These are phyloP conservation scores for Cyanoderma ruficeps DNA, from an alignment of 2,113 vertebrate genomes.

Conservation along the genomic window DNA sequence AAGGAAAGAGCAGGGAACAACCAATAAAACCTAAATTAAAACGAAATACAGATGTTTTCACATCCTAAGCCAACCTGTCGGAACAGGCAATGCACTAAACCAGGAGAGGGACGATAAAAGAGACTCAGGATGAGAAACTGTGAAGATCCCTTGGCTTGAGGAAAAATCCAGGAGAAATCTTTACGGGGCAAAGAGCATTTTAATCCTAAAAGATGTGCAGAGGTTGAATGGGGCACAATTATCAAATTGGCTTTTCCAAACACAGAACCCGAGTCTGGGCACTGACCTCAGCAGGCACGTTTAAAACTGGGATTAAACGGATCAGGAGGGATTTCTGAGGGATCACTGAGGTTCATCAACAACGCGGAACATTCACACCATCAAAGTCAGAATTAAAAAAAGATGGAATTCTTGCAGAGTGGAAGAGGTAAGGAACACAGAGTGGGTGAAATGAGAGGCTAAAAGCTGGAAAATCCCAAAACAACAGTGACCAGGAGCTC, in stretches of 20 bases:
- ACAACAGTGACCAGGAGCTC: neutral
- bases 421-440: neutral
- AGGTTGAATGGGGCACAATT: neutral
- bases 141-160: neutral
- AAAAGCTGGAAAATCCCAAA: neutral
- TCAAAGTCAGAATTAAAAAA: neutral
- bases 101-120: neutral
- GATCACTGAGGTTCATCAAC: neutral
- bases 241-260: neutral
- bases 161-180: rapidly evolving
- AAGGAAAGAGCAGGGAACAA: neutral
- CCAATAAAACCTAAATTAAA: neutral
- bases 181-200: neutral
- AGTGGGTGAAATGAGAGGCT: no score
- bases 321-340: neutral
- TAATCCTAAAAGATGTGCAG: neutral
- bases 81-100: rapidly evolving
- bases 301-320: neutral
- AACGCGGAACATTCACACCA: rapidly evolving
- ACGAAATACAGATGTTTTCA: neutral
- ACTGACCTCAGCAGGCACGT: neutral
- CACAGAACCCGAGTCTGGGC: no score
- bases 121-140: rapidly evolving
- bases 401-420: rapidly evolving
- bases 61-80: neutral